These are phyloP conservation scores for Hanleya hanleyi DNA, from an alignment of 2,888 invertebrate genomes.

Conservation along the genomic window DNA sequence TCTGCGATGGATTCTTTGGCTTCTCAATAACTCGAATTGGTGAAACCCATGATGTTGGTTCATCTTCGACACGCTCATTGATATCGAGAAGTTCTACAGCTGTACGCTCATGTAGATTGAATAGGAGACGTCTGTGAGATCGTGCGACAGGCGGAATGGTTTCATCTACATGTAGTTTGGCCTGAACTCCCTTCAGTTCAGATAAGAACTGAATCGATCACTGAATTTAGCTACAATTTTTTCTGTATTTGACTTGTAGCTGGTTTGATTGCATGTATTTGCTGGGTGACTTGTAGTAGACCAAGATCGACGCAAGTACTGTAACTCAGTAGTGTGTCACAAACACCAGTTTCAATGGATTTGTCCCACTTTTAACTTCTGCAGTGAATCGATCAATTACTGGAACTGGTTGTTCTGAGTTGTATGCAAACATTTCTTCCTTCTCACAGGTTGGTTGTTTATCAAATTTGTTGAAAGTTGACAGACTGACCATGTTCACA, in stretches of 20 bases:
- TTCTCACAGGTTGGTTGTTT: neutral
- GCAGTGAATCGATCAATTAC: neutral
- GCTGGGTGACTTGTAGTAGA: neutral
- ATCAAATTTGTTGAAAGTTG: neutral
- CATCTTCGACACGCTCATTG: neutral
- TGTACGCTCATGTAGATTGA: neutral
- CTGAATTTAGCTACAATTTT: too few relatives aligned
- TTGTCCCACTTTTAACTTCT: neutral
- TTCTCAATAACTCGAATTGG: neutral
- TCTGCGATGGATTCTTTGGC: neutral
- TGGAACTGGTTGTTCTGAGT: neutral
- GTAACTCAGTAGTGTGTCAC: slow-evolving; percentile 5
- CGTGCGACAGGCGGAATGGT: slow-evolving; percentile 9
- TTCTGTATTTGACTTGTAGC: slow-evolving; percentile 21
- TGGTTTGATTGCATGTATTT: neutral
- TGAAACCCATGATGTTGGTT: neutral
- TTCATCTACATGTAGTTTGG: slow-evolving; percentile 7
- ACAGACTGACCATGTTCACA: slow-evolving; percentile 15
- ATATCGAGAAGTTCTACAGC: neutral
- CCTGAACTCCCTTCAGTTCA: slow-evolving; percentile 7
- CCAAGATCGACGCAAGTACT: neutral
- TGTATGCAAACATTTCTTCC: slow-evolving; percentile 5
- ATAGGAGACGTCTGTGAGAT: neutral
- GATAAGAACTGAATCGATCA: slow-evolving; percentile 6
- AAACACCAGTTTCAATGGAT: neutral